Conservation (phyloP, 1,140 invertebrate genomes). For the Cecropterus lyciades region DNA sequence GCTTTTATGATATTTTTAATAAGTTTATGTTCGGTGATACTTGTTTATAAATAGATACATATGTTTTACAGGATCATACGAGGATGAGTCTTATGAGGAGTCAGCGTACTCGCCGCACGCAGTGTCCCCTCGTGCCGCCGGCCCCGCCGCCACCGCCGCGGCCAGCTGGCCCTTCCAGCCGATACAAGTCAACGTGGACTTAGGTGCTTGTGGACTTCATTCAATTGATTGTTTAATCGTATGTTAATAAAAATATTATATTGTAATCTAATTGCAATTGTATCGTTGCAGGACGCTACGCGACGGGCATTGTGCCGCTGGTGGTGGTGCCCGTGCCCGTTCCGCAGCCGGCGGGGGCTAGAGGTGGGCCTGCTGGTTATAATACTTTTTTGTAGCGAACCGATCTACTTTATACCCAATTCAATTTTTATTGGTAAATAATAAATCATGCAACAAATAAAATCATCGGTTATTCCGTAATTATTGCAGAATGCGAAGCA, state of each 20-base stretch:
- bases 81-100: background rate
- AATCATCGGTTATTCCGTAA: too few relatives aligned
- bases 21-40: too few relatives aligned
- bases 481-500: slow-evolving; percentile 1
- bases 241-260: background rate
- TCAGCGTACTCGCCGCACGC: background rate
- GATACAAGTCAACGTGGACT: slow-evolving; percentile 15
- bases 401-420: too few relatives aligned
- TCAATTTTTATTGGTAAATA: too few relatives aligned
- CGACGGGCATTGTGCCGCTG: slow-evolving; percentile 14
- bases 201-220: background rate
- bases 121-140: background rate
- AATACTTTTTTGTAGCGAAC: too few relatives aligned
- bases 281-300: background rate
- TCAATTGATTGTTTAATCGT: background rate
- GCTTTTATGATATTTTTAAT: too few relatives aligned
- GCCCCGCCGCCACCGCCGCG: background rate
- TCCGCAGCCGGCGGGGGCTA: slow-evolving; percentile 8
- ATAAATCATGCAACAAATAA: too few relatives aligned
- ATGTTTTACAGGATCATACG: background rate
- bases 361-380: too few relatives aligned
- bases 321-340: slow-evolving; percentile 41
- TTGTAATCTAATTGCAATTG: background rate
- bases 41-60: too few relatives aligned
- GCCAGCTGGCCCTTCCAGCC: slow-evolving; percentile 12